Evolutionary conservation across 2,888 invertebrate genomes (phyloP).

Genomic region (Tiliacea citrago): DNA sequence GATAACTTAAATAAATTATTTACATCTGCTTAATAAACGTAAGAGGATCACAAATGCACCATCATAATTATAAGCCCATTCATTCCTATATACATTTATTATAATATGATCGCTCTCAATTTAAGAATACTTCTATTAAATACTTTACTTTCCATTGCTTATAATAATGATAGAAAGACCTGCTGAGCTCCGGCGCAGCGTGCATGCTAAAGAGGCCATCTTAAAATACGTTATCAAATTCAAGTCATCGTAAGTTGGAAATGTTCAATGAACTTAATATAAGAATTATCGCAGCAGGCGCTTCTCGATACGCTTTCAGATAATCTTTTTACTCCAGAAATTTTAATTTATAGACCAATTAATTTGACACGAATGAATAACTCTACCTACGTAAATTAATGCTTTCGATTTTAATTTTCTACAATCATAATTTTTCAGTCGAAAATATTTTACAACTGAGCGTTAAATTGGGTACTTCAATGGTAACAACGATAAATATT

Average conservation of each 20-base stretch:
- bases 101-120: constrained; percentile 75
- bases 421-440: constrained; percentile 53
- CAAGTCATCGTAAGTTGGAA: constrained; percentile 43
- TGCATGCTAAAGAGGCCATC: constrained; percentile 47
- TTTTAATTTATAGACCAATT: constrained; percentile 60
- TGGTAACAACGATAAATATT: constrained; percentile 66
- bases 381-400: constrained; percentile 48
- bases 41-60: constrained; percentile 84
- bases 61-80: constrained; percentile 82
- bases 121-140: constrained; percentile 63
- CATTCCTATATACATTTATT: constrained; percentile 81
- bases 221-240: constrained; percentile 43
- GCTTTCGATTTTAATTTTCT: constrained; percentile 37
- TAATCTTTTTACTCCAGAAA: constrained; percentile 44
- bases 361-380: constrained; percentile 65
- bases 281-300: constrained; percentile 43
- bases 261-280: constrained; percentile 41
- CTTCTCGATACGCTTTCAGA: constrained; percentile 49
- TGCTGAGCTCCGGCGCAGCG: constrained; percentile 37
- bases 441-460: constrained; percentile 52
- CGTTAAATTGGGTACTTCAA: constrained; percentile 45
- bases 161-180: constrained; percentile 58
- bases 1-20: constrained; percentile 87
- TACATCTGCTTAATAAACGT: constrained; percentile 83
- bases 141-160: constrained; percentile 59